Evolutionary conservation across 2,888 invertebrate species (phyloP).

Genomic region (Hipparchia sbordonii): DNA sequence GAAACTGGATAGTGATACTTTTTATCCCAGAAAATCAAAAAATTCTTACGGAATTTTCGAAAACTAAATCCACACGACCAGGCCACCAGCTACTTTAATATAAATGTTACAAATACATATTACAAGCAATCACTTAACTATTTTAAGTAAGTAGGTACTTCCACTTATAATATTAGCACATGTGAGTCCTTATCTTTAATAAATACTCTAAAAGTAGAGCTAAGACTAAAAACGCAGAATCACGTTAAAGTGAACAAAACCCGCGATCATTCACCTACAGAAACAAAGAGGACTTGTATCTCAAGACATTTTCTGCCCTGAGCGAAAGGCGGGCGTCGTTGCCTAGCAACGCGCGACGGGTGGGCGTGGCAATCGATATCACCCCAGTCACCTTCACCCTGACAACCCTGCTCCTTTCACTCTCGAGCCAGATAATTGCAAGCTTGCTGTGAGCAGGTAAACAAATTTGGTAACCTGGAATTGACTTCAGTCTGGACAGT

Average conservation of each 20-base stretch:
- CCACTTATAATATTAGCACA: no score
- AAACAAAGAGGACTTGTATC: slow-evolving; percentile 4
- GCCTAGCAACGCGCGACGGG: slow-evolving; percentile 83
- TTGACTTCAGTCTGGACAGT: slow-evolving; percentile 23
- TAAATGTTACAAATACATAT: no score
- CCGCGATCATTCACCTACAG: not conserved
- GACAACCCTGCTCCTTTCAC: slow-evolving; percentile 59
- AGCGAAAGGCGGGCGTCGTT: slow-evolving; percentile 58
- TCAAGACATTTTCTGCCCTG: slow-evolving; percentile 40
- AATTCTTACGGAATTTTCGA: no score
- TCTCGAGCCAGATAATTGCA: slow-evolving; percentile 35
- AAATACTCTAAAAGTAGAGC: not conserved
- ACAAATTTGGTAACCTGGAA: slow-evolving; percentile 20
- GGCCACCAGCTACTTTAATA: no score
- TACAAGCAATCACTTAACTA: no score
- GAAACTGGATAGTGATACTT: no score
- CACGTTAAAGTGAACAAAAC: not conserved
- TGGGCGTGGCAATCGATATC: slow-evolving; percentile 89
- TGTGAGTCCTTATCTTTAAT: not conserved
- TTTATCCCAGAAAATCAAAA: no score
- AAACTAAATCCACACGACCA: no score
- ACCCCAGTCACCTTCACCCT: slow-evolving; percentile 68
- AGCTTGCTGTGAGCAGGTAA: slow-evolving; percentile 17
- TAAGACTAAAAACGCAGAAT: not conserved
- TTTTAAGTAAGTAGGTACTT: no score